phyloP scores from a whole-genome alignment of 2,113 vertebrate species.

The Halcyon malimbica region DNA sequence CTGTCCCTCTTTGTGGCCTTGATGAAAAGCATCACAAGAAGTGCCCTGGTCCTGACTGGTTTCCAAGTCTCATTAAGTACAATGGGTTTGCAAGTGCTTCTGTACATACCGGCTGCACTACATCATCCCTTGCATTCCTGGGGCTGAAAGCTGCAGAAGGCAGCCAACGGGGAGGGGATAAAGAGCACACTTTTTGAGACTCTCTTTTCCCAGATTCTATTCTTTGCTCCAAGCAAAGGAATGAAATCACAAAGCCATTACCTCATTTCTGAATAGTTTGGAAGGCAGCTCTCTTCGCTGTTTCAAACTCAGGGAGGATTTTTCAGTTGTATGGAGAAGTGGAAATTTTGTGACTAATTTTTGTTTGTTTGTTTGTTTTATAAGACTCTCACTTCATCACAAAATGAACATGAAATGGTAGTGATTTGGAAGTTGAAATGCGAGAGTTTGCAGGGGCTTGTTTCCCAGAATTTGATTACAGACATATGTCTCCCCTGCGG shows the following conservation, averaged over 20 bases:
- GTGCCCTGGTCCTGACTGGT: slow-evolving; percentile 37
- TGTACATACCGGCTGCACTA: slow-evolving; percentile 51
- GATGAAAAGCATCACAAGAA: slow-evolving; percentile 43
- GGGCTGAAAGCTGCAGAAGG: slow-evolving; percentile 57
- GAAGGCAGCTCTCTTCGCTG: background rate
- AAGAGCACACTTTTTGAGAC: slow-evolving; percentile 27
- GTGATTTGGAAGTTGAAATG: slow-evolving; percentile 47
- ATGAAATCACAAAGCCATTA: slow-evolving; percentile 47
- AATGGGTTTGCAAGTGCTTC: slow-evolving; percentile 49
- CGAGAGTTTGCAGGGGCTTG: slow-evolving; percentile 29
- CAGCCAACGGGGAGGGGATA: slow-evolving; percentile 28
- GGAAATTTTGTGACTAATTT: background rate
- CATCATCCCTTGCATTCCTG: slow-evolving; percentile 58
- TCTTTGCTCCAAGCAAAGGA: slow-evolving; percentile 33
- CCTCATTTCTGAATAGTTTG: slow-evolving; percentile 42
- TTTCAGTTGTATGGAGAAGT: background rate
- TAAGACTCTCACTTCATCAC: slow-evolving; percentile 2
- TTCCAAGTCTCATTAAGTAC: slow-evolving; percentile 68
- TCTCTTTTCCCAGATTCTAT: slow-evolving; percentile 57
- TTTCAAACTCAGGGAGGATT: background rate
- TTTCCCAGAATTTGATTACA: slow-evolving; percentile 61
- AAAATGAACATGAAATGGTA: slow-evolving; percentile 28
- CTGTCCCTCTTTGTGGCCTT: slow-evolving; percentile 20
- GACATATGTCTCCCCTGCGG: slow-evolving; percentile 46
- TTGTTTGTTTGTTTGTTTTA: slow-evolving; percentile 44